phyloP scores from a whole-genome alignment of 2,888 invertebrate genomes.

The Monoplex corrugatus region DNA sequence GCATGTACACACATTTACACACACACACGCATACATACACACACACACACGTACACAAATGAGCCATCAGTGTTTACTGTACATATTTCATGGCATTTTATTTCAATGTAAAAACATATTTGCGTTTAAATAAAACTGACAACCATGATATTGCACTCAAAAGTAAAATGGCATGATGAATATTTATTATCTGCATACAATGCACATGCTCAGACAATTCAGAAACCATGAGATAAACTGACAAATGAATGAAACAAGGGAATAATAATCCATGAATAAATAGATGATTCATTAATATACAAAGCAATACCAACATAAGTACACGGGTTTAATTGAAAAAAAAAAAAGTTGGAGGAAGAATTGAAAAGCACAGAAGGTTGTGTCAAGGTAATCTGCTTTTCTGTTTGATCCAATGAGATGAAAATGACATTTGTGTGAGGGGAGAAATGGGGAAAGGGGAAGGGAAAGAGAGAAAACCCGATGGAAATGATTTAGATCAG shows the following conservation, averaged over 20 bases:
- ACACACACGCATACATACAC: constrained; percentile 23
- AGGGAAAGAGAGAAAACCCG: neutral
- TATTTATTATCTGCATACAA: constrained; percentile 4
- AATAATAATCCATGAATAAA: constrained; percentile 17
- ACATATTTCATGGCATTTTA: constrained; percentile 48
- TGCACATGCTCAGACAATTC: neutral
- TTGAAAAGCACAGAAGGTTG: neutral
- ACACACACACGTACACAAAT: neutral
- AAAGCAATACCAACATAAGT: constrained; percentile 26
- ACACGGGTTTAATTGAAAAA: neutral
- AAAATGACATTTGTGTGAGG: neutral
- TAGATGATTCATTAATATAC: neutral
- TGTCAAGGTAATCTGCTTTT: neutral
- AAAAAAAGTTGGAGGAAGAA: neutral
- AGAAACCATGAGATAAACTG: constrained; percentile 6
- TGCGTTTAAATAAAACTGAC: constrained; percentile 45
- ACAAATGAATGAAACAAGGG: neutral
- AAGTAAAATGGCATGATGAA: constrained; percentile 40
- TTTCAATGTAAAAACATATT: constrained; percentile 51
- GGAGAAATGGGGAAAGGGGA: neutral
- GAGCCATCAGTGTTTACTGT: neutral
- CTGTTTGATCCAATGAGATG: neutral
- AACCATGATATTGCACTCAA: constrained; percentile 45
- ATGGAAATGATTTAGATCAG: neutral
- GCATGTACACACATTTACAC: neutral